A percentile compares a stretch with the other conserved stretches of the same genome.
These are phyloP conservation scores for Ia io DNA, from an alignment of 2,113 vertebrate species.

Conservation along the genomic window DNA sequence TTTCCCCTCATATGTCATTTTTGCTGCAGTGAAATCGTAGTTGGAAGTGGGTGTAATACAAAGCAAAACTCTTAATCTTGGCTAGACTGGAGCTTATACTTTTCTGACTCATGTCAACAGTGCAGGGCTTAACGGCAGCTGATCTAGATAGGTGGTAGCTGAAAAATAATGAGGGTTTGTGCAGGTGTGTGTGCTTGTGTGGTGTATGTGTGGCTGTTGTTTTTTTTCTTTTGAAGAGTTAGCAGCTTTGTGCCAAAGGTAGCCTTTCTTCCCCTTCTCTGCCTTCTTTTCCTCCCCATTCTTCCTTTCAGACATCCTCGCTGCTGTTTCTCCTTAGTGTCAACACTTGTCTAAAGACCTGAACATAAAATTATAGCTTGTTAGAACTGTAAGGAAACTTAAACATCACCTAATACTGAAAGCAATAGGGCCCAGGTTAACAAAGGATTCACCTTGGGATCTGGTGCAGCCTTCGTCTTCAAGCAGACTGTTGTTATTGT, in stretches of 20 bases:
- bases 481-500: not conserved
- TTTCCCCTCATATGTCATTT: constrained; percentile 65
- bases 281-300: not conserved
- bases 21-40: constrained; percentile 74
- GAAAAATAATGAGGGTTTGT: not conserved
- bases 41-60: constrained; percentile 58
- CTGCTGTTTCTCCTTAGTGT: not conserved
- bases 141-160: not conserved
- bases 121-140: not conserved
- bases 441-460: not conserved
- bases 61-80: constrained; percentile 68
- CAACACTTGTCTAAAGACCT: not conserved
- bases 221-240: not conserved
- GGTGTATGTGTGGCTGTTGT: no score
- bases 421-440: not conserved
- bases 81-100: constrained; percentile 50
- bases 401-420: not conserved
- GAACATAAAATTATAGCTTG: not conserved
- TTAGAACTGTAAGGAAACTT: not conserved
- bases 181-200: not conserved
- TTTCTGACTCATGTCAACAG: constrained; percentile 40
- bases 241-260: not conserved
- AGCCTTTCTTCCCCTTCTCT: not conserved
- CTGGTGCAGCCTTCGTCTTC: not conserved
- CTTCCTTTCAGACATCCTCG: not conserved